These are phyloP conservation scores for Pammene aurita DNA, from an alignment of 2,888 invertebrate species.

Conservation along the genomic window DNA sequence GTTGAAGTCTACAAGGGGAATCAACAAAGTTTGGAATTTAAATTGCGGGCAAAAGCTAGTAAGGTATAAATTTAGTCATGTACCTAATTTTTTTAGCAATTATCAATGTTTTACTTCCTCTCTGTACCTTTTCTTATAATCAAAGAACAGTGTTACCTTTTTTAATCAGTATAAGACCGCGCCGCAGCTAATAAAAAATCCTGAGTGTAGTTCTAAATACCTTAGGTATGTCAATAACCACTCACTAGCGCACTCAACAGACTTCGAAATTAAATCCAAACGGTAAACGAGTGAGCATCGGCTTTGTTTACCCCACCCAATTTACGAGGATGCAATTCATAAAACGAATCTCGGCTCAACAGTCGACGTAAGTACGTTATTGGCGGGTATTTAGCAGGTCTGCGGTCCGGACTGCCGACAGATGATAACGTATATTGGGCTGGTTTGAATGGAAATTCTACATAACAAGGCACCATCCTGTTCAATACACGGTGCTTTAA, in stretches of 20 bases:
- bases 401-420: constrained; percentile 68
- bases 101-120: no score
- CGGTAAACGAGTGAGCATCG: constrained; percentile 56
- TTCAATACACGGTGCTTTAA: not conserved
- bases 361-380: constrained; percentile 70
- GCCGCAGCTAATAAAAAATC: no score
- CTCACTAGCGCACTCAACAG: constrained; percentile 7
- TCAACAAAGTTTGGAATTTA: no score
- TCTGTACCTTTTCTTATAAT: no score
- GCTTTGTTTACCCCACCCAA: constrained; percentile 61
- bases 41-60: no score
- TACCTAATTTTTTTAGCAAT: no score
- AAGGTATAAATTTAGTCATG: no score
- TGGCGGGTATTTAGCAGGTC: constrained; percentile 69
- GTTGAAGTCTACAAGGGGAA: no score
- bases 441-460: constrained; percentile 19
- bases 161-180: no score
- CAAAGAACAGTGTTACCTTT: no score
- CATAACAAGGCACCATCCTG: constrained; percentile 9
- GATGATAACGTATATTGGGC: constrained; percentile 62
- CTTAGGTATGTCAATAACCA: not conserved
- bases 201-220: no score
- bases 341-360: constrained; percentile 69
- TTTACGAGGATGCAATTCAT: constrained; percentile 68
- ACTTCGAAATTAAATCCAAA: constrained; percentile 60